Percentiles rank a stretch among this genome's conserved stretches.
Evolutionary conservation across 2,888 invertebrate species (phyloP).

Genomic region (Agriopis leucophaearia): DNA sequence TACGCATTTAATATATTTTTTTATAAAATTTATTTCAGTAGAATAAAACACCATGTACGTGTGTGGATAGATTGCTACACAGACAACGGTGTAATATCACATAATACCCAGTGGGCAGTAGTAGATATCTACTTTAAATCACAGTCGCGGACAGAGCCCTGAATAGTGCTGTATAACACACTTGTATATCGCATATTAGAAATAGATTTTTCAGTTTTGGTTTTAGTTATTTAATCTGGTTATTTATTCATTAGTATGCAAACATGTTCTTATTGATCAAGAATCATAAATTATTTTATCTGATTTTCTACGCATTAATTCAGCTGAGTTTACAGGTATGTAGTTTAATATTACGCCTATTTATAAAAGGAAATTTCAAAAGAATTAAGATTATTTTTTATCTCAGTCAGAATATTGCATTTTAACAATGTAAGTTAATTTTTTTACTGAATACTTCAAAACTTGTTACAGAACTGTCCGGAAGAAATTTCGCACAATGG

Average conservation of each 20-base stretch:
- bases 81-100: conserved; percentile 39
- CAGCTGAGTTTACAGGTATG: conserved; percentile 45
- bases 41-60: conserved; percentile 37
- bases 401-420: too few species aligned
- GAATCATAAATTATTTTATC: conserved; percentile 5
- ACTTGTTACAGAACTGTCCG: conserved; percentile 66
- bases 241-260: conserved; percentile 4
- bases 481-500: conserved; percentile 65
- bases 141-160: conserved; percentile 36
- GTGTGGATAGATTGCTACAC: conserved; percentile 32
- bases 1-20: background rate
- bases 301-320: conserved; percentile 23
- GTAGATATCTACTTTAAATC: conserved; percentile 41
- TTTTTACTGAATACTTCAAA: background rate
- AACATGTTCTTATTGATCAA: conserved; percentile 4
- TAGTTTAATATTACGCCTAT: background rate
- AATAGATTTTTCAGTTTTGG: too few species aligned
- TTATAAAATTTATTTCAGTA: background rate
- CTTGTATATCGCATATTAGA: background rate
- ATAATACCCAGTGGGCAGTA: conserved; percentile 40
- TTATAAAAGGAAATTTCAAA: too few species aligned
- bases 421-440: background rate
- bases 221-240: background rate
- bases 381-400: too few species aligned
- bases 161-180: conserved; percentile 18